These are phyloP conservation scores for Strigamia crassipes DNA, from an alignment of 2,888 invertebrate genomes.

Conservation along the genomic window DNA sequence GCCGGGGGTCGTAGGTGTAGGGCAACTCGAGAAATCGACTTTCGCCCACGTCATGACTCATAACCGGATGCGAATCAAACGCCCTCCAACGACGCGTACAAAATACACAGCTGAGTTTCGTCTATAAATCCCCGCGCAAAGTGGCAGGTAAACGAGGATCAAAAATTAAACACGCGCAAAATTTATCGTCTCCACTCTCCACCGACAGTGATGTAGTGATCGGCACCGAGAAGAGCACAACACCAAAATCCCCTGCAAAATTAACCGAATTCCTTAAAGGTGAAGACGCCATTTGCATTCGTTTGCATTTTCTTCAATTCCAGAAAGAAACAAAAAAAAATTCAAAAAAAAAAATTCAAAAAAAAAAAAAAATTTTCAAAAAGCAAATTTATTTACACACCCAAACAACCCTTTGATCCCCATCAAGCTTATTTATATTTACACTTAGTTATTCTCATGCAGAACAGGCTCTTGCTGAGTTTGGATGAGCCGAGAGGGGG, in stretches of 20 bases:
- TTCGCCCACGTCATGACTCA: slow-evolving; percentile 29
- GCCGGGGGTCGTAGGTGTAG: not conserved
- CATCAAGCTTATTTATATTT: slow-evolving; percentile 27
- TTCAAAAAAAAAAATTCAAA: too few species aligned
- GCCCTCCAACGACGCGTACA: slow-evolving; percentile 25
- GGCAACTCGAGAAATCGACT: not conserved
- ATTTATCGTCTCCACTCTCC: not conserved
- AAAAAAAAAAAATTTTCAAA: not conserved
- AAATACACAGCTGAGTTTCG: slow-evolving; percentile 3
- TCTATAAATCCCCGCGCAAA: slow-evolving; percentile 22
- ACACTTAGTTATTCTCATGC: not conserved
- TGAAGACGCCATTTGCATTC: not conserved
- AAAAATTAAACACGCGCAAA: slow-evolving; percentile 18
- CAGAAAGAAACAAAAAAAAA: too few species aligned
- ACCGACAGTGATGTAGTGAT: slow-evolving; percentile 20
- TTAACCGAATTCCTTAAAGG: slow-evolving; percentile 19
- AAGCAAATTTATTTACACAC: not conserved
- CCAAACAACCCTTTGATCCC: slow-evolving; percentile 22
- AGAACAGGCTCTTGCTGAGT: not conserved
- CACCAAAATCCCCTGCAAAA: not conserved
- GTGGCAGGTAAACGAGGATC: slow-evolving; percentile 26
- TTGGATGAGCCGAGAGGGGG: not conserved
- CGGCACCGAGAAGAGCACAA: not conserved
- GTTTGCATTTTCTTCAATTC: too few species aligned
- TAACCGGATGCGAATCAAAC: slow-evolving; percentile 16